Percentiles rank a stretch among this genome's conserved stretches.
These are phyloP conservation scores for Trichogramma evanescens DNA, from an alignment of 2,888 invertebrate genomes.

Conservation along the genomic window DNA sequence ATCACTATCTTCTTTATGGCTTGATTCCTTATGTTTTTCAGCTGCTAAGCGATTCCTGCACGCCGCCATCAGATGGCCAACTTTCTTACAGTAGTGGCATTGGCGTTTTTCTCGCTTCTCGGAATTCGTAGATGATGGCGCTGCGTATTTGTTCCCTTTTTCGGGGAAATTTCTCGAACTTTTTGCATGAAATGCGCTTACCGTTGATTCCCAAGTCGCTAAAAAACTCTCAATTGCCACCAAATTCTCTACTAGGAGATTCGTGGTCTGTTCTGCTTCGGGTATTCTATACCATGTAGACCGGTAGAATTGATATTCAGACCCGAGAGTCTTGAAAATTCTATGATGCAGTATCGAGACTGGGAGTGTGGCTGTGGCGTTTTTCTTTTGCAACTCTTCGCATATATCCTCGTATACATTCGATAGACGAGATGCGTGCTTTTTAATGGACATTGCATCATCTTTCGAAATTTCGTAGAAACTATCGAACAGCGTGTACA, in stretches of 20 bases:
- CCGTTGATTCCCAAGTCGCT: conserved; percentile 12
- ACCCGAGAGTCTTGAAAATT: conserved; percentile 25
- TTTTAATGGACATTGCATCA: conserved; percentile 17
- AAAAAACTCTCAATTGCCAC: conserved; percentile 23
- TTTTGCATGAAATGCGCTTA: conserved; percentile 18
- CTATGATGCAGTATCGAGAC: conserved; percentile 24
- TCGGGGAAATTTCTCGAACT: neutral
- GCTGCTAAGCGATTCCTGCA: too few relatives aligned
- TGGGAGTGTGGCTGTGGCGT: conserved; percentile 20
- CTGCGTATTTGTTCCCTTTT: neutral
- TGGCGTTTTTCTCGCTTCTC: conserved; percentile 17
- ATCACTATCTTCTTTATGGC: conserved; percentile 7
- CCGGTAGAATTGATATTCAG: conserved; percentile 23
- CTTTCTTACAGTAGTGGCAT: conserved; percentile 23
- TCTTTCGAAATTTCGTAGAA: conserved; percentile 21
- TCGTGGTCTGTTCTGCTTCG: conserved; percentile 22
- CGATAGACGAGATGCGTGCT: conserved; percentile 5
- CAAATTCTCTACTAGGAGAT: conserved; percentile 22
- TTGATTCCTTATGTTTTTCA: too few relatives aligned
- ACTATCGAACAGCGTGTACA: conserved; percentile 24
- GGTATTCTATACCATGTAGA: conserved; percentile 26
- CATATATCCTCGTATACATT: conserved; percentile 25
- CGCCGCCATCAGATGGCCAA: conserved; percentile 20
- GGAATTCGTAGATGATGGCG: too few relatives aligned
- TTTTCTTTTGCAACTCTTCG: conserved; percentile 19